Evolutionary conservation across 2,113 vertebrate species (phyloP), one percentile per base, ranked within the genome.

Genomic region (Anguilla rostrata): DNA sequence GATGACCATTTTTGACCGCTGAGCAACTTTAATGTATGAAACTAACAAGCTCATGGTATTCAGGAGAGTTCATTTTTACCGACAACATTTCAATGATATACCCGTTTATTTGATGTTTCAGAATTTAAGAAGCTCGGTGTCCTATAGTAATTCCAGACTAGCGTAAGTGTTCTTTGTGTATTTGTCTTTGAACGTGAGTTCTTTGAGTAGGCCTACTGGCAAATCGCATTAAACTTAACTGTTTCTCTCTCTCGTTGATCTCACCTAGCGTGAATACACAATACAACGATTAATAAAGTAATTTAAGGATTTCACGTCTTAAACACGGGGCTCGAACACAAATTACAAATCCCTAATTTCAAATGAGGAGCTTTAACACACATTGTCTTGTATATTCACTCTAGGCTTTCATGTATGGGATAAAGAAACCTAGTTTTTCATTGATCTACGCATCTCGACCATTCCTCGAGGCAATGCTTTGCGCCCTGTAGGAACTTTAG

Each of bases 361-460:
- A 94, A 92, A 91, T 91, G 93, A 92, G 92, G 90, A 90, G 92
- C 91, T 94, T 91, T 94, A 95, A 95, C 94, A 94, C 94, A 92
- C 94, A 95, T 95, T 93, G 93, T 95, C 93, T 94, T 94, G 90
- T 94, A 94, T 95, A 95, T 94, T 95, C 92, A 93, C 88, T 91
- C 93, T 94, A 94, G 92, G 94, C 94, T 92, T 93, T 93, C 91
- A 91, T 93, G 95, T 94, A 93, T 94, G 94, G 94, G 93, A 92
- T 95, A 91, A 95, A 93, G 94, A 94, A 96, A 94, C 92, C 88
- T 83, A 89, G 90, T 90, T 92, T 78, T 90, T 91, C 56, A 93
- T 92, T 94, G 93, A 95, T 94, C 92, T 95, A 93, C 95, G 85
- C 82, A 57, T 63, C 86, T 94, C 94, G 91, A 94, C 94, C 94